Base-by-base conservation (phyloP, 92 coral and sea anemone genomes). In the Epizoanthus illoricatus region DNA sequence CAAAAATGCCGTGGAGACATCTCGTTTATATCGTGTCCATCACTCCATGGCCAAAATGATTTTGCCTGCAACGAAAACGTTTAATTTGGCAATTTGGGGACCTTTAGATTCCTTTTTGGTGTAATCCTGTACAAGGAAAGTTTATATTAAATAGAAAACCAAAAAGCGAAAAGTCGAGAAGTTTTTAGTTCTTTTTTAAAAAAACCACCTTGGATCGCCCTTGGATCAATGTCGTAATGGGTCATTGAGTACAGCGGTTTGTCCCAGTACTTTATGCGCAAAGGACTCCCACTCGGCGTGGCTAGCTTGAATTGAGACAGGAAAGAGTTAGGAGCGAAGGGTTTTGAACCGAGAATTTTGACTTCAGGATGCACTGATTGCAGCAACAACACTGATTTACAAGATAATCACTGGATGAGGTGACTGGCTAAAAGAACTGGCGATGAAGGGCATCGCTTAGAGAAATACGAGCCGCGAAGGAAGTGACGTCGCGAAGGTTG, bases 401-500 rank as follows among this genome's bases (percentile, higher is more conserved):
- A 33, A 71, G 76, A 61, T 20, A 43, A 19, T 21, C 4, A 41
- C 15, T 41, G 33, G 40, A 71, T 7, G 52, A n/a, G 60, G 52
- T 71, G 58, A 71, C 58, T 71, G 59, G 76, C n/a, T 43, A 5
- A 40, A 49, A 62, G 15, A n/a, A 18, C 33, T 63, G 39, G 71
- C 57, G 70, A 78, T 78, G 71, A 78, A 78, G 59, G 71, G 56
- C 16, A 62, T 42, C 65, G 67, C 58, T 61, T 78, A 28, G 72
- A 78, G 87, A 75, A 85, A 85, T 80, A 69, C 74, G 89, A 89
- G 80, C 61, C 80, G 73, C 65, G 18, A 85, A 85, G 92, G 92
- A 89, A 85, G 92, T 89, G 92, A 89, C 92, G 92, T 89, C 63
- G 84, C 21, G 47, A 45, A 71, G 84, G 91, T 86, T 65, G 75